phyloP scores from a whole-genome alignment of 2,888 invertebrate genomes.

The Eilema caniola region DNA sequence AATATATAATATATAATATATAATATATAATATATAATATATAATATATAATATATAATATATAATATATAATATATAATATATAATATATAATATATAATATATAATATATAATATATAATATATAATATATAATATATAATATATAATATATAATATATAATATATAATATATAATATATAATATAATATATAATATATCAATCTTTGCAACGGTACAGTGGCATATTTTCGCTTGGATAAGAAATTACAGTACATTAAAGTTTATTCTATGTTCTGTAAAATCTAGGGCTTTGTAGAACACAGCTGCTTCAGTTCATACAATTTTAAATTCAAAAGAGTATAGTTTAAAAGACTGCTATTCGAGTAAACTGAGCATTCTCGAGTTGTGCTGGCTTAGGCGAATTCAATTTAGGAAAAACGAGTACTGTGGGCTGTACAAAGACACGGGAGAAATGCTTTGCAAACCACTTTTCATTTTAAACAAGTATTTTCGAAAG shows the following conservation, averaged over 20 bases:
- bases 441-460: slow-evolving; percentile 35
- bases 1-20: too few relatives aligned
- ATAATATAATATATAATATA: too few relatives aligned
- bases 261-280: slow-evolving; percentile 20
- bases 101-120: too few relatives aligned
- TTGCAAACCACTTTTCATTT: slow-evolving; percentile 7
- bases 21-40: too few relatives aligned
- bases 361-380: slow-evolving; percentile 38
- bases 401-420: slow-evolving; percentile 44
- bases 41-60: too few relatives aligned
- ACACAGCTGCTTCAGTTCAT: slow-evolving; percentile 22
- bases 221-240: not conserved
- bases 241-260: slow-evolving; percentile 7
- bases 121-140: too few relatives aligned
- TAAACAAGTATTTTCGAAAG: slow-evolving; percentile 23
- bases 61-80: too few relatives aligned
- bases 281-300: slow-evolving; percentile 17
- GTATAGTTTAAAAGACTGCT: slow-evolving; percentile 34
- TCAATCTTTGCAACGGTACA: not conserved
- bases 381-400: slow-evolving; percentile 31
- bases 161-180: too few relatives aligned
- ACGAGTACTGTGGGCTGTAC: slow-evolving; percentile 37
- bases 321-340: slow-evolving; percentile 42
- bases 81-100: too few relatives aligned
- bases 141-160: too few relatives aligned